Evolutionary conservation across 2,113 vertebrate genomes (phyloP), one percentile per base, ranked within the genome.

Genomic region (Charina bottae): DNA sequence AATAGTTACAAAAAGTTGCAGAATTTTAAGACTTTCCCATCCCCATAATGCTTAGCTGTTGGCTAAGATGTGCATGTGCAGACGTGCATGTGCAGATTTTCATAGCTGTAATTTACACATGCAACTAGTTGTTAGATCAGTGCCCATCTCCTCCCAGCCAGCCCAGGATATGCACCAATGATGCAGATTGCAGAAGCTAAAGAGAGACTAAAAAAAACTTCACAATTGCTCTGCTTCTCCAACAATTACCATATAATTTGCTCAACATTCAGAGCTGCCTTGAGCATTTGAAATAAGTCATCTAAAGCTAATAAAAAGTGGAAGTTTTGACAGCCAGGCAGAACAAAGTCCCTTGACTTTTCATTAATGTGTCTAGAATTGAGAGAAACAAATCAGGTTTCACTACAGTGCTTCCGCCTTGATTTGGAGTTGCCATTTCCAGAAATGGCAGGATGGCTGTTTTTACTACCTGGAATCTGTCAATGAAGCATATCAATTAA

Each of bases 201-300:
- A 56, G 64, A 11, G 91, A 26, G 17, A 8, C 37, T 58, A 15
- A 72, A 58, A 58, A 78, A 83, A 2, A 0, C 68, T 88, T 94
- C 95, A 95, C 93, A 92, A 90, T 95, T 94, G 89, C 89, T 96
- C 68, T 83, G 95, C 92, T 96, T 95, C 93, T 92, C 91, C 72
- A 92, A 93, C 93, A 95, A 95, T 96, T 97, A 92, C 90, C 87
- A 60, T 92, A 93, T 97, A 95, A 96, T 97, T 97, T 96, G 95
- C 95, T 37, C 6, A 24, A 94, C 95, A 95, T 95, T 96, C 92
- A 89, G 89, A 95, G 93, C 96, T 94, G 96, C 96, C 96, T 97
- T 94, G 94, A 96, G 96, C 95, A 89, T 93, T 95, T 92, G 95
- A 94, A 97, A 96, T 95, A 95, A 96, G 96, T 96, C 94, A 97